Conservation (phyloP, 2,113 vertebrate genomes). For the Corythornis vintsioides region DNA sequence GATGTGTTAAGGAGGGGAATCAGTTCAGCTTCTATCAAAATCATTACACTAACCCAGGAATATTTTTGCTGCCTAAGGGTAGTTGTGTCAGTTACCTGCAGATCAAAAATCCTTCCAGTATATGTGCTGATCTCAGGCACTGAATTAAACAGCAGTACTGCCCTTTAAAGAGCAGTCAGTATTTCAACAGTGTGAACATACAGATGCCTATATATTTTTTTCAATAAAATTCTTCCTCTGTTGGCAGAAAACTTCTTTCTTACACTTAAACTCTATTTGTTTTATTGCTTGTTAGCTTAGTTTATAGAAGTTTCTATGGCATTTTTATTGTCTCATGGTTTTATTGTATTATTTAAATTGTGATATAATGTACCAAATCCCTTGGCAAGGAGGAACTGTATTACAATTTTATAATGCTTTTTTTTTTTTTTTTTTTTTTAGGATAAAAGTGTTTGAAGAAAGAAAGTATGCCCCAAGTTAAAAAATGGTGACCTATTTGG, state of each 20-base stretch:
- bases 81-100: neutral
- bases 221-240: conserved; percentile 33
- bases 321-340: conserved; percentile 44
- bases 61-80: neutral
- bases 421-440: neutral
- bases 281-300: conserved; percentile 63
- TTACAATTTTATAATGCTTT: neutral
- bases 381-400: neutral
- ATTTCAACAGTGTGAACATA: neutral
- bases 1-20: neutral
- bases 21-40: neutral
- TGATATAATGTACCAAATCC: conserved; percentile 38
- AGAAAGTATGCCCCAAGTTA: neutral
- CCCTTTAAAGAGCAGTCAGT: conserved; percentile 21
- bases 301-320: conserved; percentile 40
- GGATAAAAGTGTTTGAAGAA: neutral
- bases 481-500: neutral
- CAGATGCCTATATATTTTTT: conserved; percentile 23
- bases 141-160: neutral
- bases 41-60: neutral
- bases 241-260: neutral
- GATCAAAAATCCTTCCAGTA: neutral
- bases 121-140: neutral
- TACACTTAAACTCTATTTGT: conserved; percentile 35
- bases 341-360: conserved; percentile 57